Evolutionary conservation across 2,888 invertebrate species (phyloP).

Genomic region (Limenitis camilla): DNA sequence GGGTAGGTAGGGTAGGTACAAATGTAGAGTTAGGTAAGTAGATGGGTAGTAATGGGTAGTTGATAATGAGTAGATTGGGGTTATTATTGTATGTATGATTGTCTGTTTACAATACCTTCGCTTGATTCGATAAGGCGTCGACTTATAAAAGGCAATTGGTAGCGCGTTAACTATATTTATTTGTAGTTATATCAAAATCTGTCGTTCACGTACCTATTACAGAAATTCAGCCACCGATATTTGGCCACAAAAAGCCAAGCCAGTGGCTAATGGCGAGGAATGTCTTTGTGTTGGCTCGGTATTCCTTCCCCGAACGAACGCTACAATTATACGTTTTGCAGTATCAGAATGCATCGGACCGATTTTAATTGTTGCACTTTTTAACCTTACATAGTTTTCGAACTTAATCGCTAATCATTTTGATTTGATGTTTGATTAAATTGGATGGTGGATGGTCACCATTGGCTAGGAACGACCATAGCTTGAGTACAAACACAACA

Average conservation of each 20-base stretch:
- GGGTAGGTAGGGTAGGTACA: no score
- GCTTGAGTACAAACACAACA: no score
- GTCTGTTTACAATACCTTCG: no score
- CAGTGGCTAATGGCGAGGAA: slow-evolving; percentile 33
- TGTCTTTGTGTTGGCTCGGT: slow-evolving; percentile 31
- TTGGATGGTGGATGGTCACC: no score
- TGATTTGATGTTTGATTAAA: neutral
- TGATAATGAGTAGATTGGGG: no score
- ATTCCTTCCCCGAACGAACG: slow-evolving; percentile 29
- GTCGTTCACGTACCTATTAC: slow-evolving; percentile 13
- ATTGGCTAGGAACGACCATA: no score
- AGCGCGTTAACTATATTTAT: no score
- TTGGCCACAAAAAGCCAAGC: slow-evolving; percentile 27
- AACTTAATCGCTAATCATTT: neutral
- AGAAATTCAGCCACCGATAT: slow-evolving; percentile 26
- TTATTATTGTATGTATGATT: no score
- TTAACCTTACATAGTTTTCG: neutral
- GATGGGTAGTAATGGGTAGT: no score
- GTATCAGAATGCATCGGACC: slow-evolving; percentile 21
- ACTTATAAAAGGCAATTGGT: no score
- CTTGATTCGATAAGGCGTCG: no score
- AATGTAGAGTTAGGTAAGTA: no score
- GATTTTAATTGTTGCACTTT: slow-evolving; percentile 23
- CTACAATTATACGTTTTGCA: slow-evolving; percentile 30
- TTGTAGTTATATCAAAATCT: neutral